Percentiles rank a stretch among this genome's conserved stretches.
Evolutionary conservation across 92 coral and sea anemone species (phyloP).

Genomic region (Bergia sp.): DNA sequence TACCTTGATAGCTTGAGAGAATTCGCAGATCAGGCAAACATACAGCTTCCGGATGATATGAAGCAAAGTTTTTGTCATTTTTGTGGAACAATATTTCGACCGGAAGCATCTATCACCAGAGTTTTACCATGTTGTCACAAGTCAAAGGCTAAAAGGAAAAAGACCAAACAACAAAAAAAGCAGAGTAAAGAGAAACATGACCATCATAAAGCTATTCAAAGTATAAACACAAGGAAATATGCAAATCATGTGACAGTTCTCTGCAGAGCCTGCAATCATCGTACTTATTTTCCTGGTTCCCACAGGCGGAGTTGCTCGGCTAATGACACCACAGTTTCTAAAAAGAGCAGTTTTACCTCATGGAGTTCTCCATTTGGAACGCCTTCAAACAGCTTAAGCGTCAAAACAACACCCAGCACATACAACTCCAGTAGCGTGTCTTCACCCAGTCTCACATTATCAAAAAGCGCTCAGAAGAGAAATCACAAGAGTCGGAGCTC

Average conservation of each 20-base stretch:
- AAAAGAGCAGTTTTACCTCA: not conserved
- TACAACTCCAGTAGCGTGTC: not conserved
- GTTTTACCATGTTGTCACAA: constrained; percentile 49
- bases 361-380: not conserved
- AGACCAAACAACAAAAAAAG: not conserved
- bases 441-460: not conserved
- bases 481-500: constrained; percentile 3
- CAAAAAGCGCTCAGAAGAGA: constrained; percentile 38
- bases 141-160: constrained; percentile 14
- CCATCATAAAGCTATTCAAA: not conserved
- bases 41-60: constrained; percentile 1
- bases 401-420: not conserved
- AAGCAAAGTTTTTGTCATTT: constrained; percentile 50
- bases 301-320: not conserved
- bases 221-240: constrained; percentile 6
- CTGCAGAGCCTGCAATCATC: constrained; percentile 26
- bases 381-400: not conserved
- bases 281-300: constrained; percentile 14
- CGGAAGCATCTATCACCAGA: constrained; percentile 53
- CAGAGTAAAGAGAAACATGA: not conserved
- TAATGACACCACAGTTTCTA: not conserved
- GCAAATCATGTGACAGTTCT: constrained; percentile 12
- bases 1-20: constrained; percentile 51
- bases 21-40: not conserved
- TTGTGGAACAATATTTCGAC: constrained; percentile 62